Percentiles rank a stretch among this genome's conserved stretches.
Conservation (phyloP, 2,113 vertebrate genomes). For the Gymnobelideus leadbeateri region DNA sequence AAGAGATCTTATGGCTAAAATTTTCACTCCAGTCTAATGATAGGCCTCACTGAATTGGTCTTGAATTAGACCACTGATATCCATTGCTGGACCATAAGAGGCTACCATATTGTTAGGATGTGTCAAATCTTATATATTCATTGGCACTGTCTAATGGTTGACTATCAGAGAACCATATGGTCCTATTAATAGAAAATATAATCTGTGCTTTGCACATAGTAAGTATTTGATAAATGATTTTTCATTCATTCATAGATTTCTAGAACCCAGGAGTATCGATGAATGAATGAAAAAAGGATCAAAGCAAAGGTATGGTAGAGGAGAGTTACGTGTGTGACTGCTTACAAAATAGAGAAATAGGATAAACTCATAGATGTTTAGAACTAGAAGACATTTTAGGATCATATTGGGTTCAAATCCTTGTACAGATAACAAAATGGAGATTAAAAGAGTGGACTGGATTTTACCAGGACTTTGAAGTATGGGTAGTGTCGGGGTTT, state of each 20-base stretch:
- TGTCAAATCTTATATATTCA: background rate
- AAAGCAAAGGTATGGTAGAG: background rate
- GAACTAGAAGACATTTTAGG: too few relatives aligned
- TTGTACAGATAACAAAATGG: too few relatives aligned
- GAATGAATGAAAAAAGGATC: too few relatives aligned
- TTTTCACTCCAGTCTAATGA: background rate
- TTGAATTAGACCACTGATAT: background rate
- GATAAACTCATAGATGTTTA: too few relatives aligned
- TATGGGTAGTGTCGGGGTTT: background rate
- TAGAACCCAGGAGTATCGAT: background rate
- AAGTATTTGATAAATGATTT: background rate
- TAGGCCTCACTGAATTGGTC: background rate
- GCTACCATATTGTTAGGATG: background rate
- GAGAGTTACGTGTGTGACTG: too few relatives aligned
- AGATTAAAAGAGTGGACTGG: too few relatives aligned
- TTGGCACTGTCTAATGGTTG: background rate
- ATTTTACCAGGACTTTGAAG: too few relatives aligned
- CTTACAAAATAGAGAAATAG: too few relatives aligned
- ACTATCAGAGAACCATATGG: background rate
- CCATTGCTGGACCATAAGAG: background rate
- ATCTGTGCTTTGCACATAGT: background rate
- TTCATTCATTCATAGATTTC: background rate
- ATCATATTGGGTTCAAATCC: too few relatives aligned
- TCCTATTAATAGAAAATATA: background rate
- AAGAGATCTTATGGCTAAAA: background rate